A percentile compares a stretch with the other conserved stretches of the same genome.
phyloP scores from a whole-genome alignment of 1,140 invertebrate genomes.

The Diploscapter pachys region DNA sequence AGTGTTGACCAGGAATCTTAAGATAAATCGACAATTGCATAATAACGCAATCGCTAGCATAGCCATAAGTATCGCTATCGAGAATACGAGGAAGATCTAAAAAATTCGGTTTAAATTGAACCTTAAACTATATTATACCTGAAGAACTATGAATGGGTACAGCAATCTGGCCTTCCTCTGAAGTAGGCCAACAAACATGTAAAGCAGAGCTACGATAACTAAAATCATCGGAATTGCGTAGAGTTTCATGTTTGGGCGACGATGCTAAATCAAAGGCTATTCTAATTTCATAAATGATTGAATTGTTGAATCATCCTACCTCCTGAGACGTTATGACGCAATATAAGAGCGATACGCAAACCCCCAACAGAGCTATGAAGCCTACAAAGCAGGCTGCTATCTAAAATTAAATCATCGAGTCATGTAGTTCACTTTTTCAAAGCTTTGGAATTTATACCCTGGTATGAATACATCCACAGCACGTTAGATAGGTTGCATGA shows the following conservation, averaged over 20 bases:
- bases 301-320: neutral
- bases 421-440: neutral
- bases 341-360: constrained; percentile 9
- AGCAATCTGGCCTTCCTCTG: constrained; percentile 17
- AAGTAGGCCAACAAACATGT: constrained; percentile 22
- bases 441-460: constrained; percentile 1
- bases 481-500: constrained; percentile 14
- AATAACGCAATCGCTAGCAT: constrained; percentile 16
- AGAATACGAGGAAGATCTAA: constrained; percentile 11
- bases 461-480: constrained; percentile 15
- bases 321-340: constrained; percentile 19
- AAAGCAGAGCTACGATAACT: constrained; percentile 14
- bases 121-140: neutral
- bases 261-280: neutral
- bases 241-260: constrained; percentile 15
- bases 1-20: constrained; percentile 10
- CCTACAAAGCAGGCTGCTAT: constrained; percentile 20
- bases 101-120: neutral
- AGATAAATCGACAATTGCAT: constrained; percentile 11
- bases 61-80: constrained; percentile 12
- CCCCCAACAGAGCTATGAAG: constrained; percentile 10
- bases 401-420: neutral
- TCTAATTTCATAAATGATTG: neutral
- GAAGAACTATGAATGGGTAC: constrained; percentile 14
- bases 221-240: constrained; percentile 22